These are phyloP conservation scores for Pterostichus madidus DNA, from an alignment of 2,888 invertebrate species.

Conservation along the genomic window DNA sequence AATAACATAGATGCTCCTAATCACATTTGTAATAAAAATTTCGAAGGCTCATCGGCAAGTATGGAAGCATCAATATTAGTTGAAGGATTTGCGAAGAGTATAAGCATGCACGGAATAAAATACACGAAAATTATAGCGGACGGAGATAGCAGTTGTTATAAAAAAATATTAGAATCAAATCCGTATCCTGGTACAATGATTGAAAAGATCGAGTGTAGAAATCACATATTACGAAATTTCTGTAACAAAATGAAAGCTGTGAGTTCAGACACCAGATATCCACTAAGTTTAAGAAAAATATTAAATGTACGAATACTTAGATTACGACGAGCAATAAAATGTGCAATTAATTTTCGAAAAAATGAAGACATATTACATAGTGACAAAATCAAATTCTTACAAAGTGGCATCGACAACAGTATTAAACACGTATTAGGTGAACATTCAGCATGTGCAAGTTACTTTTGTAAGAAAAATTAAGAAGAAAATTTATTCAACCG, in stretches of 20 bases:
- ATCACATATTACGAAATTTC: constrained; percentile 61
- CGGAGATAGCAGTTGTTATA: constrained; percentile 54
- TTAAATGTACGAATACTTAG: constrained; percentile 1
- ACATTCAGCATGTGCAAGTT: constrained; percentile 36
- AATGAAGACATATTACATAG: constrained; percentile 10
- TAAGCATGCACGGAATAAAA: constrained; percentile 53
- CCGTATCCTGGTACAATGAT: constrained; percentile 46
- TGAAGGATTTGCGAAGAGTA: too few relatives aligned
- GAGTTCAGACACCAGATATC: too few relatives aligned
- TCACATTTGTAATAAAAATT: too few relatives aligned
- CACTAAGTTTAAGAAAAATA: constrained; percentile 23
- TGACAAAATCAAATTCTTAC: constrained; percentile 42
- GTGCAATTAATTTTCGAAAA: constrained; percentile 39
- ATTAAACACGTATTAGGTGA: too few relatives aligned
- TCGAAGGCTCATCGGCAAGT: too few relatives aligned
- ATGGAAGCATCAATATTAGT: too few relatives aligned
- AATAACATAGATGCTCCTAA: too few relatives aligned
- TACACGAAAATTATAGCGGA: constrained; percentile 55
- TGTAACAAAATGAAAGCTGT: constrained; percentile 34
- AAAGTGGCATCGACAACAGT: constrained; percentile 30
- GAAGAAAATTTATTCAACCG: constrained; percentile 5
- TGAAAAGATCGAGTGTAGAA: constrained; percentile 62
- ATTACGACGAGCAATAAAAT: constrained; percentile 1
- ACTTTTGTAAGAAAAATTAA: constrained; percentile 45
- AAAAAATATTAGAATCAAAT: constrained; percentile 49